Percentiles rank a stretch among this genome's conserved stretches.
These are phyloP conservation scores for Atrina japonica DNA, from an alignment of 2,888 invertebrate genomes.

Conservation along the genomic window DNA sequence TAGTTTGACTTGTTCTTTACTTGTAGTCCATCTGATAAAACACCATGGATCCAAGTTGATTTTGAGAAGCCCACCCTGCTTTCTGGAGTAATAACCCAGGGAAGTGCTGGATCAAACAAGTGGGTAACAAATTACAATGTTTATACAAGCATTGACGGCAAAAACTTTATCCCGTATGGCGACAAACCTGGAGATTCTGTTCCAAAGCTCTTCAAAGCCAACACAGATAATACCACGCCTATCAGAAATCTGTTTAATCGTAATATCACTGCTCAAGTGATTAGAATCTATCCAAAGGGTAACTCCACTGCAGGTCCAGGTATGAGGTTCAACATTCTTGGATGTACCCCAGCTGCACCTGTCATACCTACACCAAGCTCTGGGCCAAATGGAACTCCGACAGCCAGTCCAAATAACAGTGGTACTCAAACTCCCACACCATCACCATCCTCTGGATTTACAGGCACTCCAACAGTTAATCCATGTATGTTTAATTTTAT, in stretches of 20 bases:
- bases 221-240: conserved; percentile 57
- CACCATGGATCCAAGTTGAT: conserved; percentile 69
- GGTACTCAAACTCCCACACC: conserved; percentile 22
- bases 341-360: conserved; percentile 64
- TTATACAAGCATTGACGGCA: conserved; percentile 64
- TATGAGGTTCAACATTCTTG: conserved; percentile 64
- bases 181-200: conserved; percentile 51
- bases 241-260: conserved; percentile 68
- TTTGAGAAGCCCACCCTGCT: conserved; percentile 63
- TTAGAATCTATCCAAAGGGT: conserved; percentile 61
- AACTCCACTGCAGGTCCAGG: conserved; percentile 54
- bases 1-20: no score
- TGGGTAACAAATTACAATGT: conserved; percentile 66
- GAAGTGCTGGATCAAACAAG: conserved; percentile 53
- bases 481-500: not conserved
- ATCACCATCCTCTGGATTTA: conserved; percentile 8
- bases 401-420: conserved; percentile 39
- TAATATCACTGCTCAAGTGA: conserved; percentile 64
- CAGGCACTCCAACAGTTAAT: conserved; percentile 6
- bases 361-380: conserved; percentile 42
- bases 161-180: conserved; percentile 62
- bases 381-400: conserved; percentile 36
- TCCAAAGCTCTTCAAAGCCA: conserved; percentile 60
- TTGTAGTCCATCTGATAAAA: conserved; percentile 55
- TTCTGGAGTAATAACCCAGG: conserved; percentile 69